These are phyloP conservation scores for Sebastes nivosus DNA, from an alignment of 2,797 vertebrate genomes.

Conservation along the genomic window DNA sequence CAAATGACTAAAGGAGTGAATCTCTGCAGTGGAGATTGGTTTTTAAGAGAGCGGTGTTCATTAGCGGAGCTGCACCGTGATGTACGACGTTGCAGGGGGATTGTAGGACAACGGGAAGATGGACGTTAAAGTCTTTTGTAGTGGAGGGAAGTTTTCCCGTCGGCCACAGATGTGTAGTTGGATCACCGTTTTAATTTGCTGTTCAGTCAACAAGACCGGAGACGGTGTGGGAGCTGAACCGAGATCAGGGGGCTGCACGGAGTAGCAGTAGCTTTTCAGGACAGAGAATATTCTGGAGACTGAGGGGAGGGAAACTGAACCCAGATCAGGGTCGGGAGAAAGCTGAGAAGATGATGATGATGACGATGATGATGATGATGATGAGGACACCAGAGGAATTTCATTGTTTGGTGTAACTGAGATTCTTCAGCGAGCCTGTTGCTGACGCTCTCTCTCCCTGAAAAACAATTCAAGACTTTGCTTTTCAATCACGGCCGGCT, in stretches of 20 bases:
- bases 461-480: neutral
- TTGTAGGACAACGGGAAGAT: neutral
- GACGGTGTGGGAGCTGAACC: neutral
- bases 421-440: neutral
- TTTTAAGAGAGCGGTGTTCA: constrained; percentile 25
- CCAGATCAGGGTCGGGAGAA: neutral
- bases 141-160: neutral
- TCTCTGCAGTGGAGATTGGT: constrained; percentile 12
- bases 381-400: too few relatives aligned
- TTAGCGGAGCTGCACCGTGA: neutral
- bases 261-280: neutral
- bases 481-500: neutral
- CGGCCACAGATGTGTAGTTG: neutral
- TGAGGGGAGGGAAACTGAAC: neutral
- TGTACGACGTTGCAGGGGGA: neutral
- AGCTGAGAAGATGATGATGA: neutral
- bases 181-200: neutral
- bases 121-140: neutral
- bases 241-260: neutral
- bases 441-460: neutral
- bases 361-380: neutral
- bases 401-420: neutral
- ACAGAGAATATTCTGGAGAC: neutral
- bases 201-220: neutral
- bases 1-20: constrained; percentile 17